Percentiles rank a stretch among this genome's conserved stretches.
These are phyloP conservation scores for Chelonus insularis DNA, from an alignment of 1,140 invertebrate genomes.

Conservation along the genomic window DNA sequence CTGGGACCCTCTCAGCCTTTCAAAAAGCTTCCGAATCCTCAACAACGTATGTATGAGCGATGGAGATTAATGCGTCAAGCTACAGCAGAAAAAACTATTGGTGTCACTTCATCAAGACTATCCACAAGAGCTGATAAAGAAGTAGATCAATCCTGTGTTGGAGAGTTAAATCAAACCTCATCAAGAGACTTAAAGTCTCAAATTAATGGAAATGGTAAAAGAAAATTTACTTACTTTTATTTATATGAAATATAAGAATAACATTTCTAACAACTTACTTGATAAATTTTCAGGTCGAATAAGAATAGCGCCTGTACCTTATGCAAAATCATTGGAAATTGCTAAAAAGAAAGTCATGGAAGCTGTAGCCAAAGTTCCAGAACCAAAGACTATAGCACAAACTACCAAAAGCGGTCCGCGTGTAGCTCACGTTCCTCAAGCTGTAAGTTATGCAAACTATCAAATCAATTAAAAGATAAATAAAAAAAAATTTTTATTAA, in stretches of 20 bases:
- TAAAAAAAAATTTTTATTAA: too few species aligned
- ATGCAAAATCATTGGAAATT: conserved; percentile 63
- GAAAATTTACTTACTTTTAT: background rate
- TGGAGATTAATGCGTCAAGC: conserved; percentile 50
- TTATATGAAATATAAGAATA: too few species aligned
- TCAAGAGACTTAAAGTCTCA: too few species aligned
- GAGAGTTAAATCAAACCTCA: too few species aligned
- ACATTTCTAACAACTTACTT: conserved; percentile 1
- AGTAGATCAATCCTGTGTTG: background rate
- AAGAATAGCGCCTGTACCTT: conserved; percentile 67
- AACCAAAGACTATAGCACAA: conserved; percentile 66
- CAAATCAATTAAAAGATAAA: conserved; percentile 31
- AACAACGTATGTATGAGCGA: conserved; percentile 53
- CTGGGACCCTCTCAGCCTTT: conserved; percentile 40
- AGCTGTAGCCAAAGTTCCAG: conserved; percentile 46
- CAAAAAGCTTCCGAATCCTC: conserved; percentile 48
- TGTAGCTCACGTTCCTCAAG: conserved; percentile 70
- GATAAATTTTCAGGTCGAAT: conserved; percentile 39
- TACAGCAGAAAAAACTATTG: conserved; percentile 41
- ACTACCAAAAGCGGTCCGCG: conserved; percentile 69
- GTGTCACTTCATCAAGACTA: conserved; percentile 24
- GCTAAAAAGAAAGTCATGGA: conserved; percentile 64
- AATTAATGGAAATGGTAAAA: conserved; percentile 48
- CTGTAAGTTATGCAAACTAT: conserved; percentile 46
- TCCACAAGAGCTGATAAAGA: conserved; percentile 15